A percentile compares a stretch with the other conserved stretches of the same genome.
Conservation (phyloP, 2,113 vertebrate genomes). For the Canis aureus region DNA sequence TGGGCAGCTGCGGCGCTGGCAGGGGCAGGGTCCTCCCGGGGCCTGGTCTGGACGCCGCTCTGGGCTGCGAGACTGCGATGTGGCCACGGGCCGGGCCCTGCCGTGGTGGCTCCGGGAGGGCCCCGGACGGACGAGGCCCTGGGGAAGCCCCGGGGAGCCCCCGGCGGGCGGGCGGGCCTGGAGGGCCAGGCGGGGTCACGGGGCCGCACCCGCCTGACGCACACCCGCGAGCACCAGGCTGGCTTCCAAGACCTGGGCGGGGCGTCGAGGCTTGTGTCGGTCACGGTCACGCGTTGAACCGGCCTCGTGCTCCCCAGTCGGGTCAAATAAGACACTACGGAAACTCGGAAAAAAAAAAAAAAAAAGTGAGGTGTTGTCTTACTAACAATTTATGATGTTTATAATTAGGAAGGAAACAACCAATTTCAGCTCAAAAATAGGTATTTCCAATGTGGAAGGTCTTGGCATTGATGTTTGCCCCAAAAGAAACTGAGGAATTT, state of each 20-base stretch:
- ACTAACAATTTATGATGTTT: background rate
- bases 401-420: background rate
- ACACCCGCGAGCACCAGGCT: background rate
- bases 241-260: background rate
- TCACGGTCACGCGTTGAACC: background rate
- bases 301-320: background rate
- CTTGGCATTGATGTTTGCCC: background rate
- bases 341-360: too few relatives aligned
- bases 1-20: too few relatives aligned
- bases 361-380: too few relatives aligned
- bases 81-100: too few relatives aligned
- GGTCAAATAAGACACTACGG: conserved; percentile 54
- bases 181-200: rapidly evolving
- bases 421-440: background rate
- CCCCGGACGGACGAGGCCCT: too few relatives aligned
- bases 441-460: background rate
- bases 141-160: background rate
- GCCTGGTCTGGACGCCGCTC: rapidly evolving
- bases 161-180: background rate
- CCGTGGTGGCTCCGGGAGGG: too few relatives aligned
- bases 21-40: background rate
- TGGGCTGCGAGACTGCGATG: background rate
- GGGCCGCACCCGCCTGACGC: too few relatives aligned
- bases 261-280: rapidly evolving
- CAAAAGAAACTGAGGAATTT: background rate